Base-by-base conservation (phyloP, 2,113 vertebrate genomes). In the Heterocephalus glaber region DNA sequence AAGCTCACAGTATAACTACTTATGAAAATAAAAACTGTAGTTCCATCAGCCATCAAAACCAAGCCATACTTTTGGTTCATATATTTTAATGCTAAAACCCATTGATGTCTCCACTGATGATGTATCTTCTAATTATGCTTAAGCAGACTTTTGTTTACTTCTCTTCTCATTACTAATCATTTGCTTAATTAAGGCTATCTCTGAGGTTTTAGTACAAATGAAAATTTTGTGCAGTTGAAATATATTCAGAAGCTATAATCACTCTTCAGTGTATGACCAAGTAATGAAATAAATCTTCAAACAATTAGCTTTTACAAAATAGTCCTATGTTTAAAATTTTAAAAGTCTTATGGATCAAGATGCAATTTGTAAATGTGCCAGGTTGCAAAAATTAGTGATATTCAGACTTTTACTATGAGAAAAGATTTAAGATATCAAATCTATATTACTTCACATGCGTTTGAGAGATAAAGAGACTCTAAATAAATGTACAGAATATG, bases 181-280 rank as follows among this genome's bases (percentile, higher is more conserved):
- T 95, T 93, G 84, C 76, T 97, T 96, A 94, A 85, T 93, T 95
- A 89, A 94, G n/a, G 30, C 22, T 90, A 47, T 58, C 58, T 93
- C 70, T 66, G 65, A 82, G 76, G 54, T 92, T 84, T 89, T 72
- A 82, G n/a, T 68, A 90, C 56, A 91, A 95, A 94, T 80, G 56
- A 70, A 97, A 96, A 96, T 84, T 81, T n/a, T 82, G 52, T 89
- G 58, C 93, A 94, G 88, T 6, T 79, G 49, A 80, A 96, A 61
- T 83, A 68, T 49, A 94, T 47, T 86, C 38, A 38, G 56, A 41
- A 90, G 44, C 77, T 89, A 5, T 93, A 89, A 89, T 81, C 70
- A 88, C 14, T 92, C 68, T 92, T 95, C 89, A 70, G 5, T 80
- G 74, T 84, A 80, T 80, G 52, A 28, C 60, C 79, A 89, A 89